Evolutionary conservation across 2,888 invertebrate genomes (phyloP).

Genomic region (Drosophila vallismaia): DNA sequence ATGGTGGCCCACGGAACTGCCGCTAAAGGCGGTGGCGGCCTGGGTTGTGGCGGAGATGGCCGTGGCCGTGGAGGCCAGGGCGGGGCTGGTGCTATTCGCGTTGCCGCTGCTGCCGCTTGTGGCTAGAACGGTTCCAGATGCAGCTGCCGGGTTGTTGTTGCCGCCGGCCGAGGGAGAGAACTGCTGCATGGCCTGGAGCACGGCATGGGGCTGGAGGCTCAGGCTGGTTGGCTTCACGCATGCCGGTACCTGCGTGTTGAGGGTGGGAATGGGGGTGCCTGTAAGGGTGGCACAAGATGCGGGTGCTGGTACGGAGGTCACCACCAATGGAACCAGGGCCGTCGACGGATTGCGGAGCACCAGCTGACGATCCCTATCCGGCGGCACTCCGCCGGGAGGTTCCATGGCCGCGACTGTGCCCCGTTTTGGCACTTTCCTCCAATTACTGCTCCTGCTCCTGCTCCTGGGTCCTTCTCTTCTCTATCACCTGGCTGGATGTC

Average conservation of each 20-base stretch:
- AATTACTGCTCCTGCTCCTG: constrained; percentile 6
- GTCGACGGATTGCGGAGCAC: constrained; percentile 59
- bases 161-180: constrained; percentile 36
- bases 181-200: constrained; percentile 30
- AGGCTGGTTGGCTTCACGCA: constrained; percentile 55
- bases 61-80: constrained; percentile 70
- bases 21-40: constrained; percentile 76
- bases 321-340: constrained; percentile 30
- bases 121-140: constrained; percentile 26
- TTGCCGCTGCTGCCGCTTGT: constrained; percentile 34
- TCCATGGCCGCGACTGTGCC: constrained; percentile 81
- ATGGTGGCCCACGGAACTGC: constrained; percentile 67
- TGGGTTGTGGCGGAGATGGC: constrained; percentile 72
- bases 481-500: background rate
- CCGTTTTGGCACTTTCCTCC: constrained; percentile 7
- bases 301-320: constrained; percentile 22
- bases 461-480: constrained; percentile 1
- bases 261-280: constrained; percentile 12
- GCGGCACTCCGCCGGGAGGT: constrained; percentile 81
- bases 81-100: constrained; percentile 52
- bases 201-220: constrained; percentile 41
- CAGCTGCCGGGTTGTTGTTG: constrained; percentile 27
- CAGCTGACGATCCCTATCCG: constrained; percentile 81
- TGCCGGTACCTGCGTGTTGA: constrained; percentile 44
- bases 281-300: constrained; percentile 1